Evolutionary conservation across 2,113 vertebrate genomes (phyloP), one percentile per base, ranked within the genome.

Genomic region (Theristicus caerulescens): DNA sequence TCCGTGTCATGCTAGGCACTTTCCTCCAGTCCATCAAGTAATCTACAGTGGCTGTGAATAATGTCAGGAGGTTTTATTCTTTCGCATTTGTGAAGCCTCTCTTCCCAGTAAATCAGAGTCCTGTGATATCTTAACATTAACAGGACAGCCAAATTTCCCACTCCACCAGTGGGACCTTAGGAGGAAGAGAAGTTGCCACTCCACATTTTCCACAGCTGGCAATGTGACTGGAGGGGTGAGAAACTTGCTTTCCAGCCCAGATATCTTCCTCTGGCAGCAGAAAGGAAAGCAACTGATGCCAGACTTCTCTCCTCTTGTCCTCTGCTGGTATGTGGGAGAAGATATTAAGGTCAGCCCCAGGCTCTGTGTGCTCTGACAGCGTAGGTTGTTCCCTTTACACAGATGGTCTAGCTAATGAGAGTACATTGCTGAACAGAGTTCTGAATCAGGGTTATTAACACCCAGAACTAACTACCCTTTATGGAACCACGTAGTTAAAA

Each of bases 321-420:
- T 93, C 77, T 92, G 46, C 67, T 94, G 76, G 40, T 89, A 8
- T 78, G 78, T 93, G 89, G 95, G 74, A 80, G 87, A 93, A 83
- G 88, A 94, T 93, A 74, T 27, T 81, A 91, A 93, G 92, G 93
- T 93, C 96, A 91, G 83, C 93, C 85, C 86, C 91, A 66, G 94
- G 95, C 94, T 92, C 51, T 0, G 15, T 90, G 66, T 90, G 78
- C 91, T 94, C 69, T 88, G 84, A 29, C 83, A 76, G 84, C 11
- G 55, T 97, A 95, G 91, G 73, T 95, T 95, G 82, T 95, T 96
- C 87, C 81, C 59, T 94, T 94, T 55, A 79, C 70, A 74, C 89
- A 96, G 95, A 94, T 96, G 91, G 91, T 95, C 59, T 93, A 55
- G 91, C 76, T 96, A 93, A 92, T 94, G 92, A 93, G 94, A 94